Conservation (phyloP, 2,797 vertebrate species). For the Lacerta bilineata region DNA sequence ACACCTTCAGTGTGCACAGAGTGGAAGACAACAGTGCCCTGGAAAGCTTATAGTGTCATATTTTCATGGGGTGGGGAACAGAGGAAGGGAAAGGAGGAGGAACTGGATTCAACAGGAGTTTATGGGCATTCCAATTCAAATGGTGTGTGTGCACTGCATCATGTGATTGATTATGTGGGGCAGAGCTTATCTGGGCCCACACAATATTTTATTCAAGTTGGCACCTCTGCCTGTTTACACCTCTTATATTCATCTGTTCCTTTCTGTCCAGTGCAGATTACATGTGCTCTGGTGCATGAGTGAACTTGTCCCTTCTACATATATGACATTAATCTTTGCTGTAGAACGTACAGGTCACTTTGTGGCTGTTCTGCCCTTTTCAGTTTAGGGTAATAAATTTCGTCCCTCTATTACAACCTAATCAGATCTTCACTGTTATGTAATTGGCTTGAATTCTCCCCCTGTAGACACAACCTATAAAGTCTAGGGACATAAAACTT, state of each 20-base stretch:
- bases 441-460: conserved; percentile 69
- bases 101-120: not conserved
- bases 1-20: not conserved
- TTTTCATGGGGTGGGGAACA: not conserved
- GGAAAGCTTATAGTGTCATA: not conserved
- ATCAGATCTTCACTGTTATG: conserved; percentile 68
- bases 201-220: too few species aligned
- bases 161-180: too few species aligned
- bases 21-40: not conserved
- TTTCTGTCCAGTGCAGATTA: conserved; percentile 46
- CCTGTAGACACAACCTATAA: conserved; percentile 69
- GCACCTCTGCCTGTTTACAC: too few species aligned
- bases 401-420: conserved; percentile 65
- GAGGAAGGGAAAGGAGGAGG: not conserved
- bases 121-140: too few species aligned
- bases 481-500: conserved; percentile 73
- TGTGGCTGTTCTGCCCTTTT: conserved; percentile 62
- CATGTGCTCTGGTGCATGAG: conserved; percentile 42
- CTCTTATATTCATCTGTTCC: not conserved
- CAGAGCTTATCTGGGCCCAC: too few species aligned
- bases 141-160: too few species aligned
- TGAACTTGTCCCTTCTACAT: conserved; percentile 46
- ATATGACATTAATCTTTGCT: conserved; percentile 49
- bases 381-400: conserved; percentile 72
- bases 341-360: conserved; percentile 48